Evolutionary conservation across 2,113 vertebrate genomes (phyloP), one percentile per base, ranked within the genome.

Genomic region (Prionailurus bengalensis): DNA sequence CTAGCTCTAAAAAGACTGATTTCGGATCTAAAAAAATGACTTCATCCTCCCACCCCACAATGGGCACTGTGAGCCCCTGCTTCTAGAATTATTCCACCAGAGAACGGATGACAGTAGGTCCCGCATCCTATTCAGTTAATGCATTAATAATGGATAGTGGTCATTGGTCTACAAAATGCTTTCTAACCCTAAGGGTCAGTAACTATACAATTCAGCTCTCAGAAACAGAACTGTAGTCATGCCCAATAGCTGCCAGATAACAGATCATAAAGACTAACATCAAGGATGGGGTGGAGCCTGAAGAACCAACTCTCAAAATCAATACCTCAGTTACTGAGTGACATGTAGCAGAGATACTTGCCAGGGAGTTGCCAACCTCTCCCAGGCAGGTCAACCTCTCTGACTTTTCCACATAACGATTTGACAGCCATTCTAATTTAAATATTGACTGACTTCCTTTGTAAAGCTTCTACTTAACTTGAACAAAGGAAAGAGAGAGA

Each of bases 171-270:
- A 2, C 11, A 66, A 83, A 95, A 66, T 80, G 55, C 33, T 58
- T 71, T 63, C n/a, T 96, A 90, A 90, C 23, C 45, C 10, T 58
- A 70, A 61, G 27, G 33, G 15, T 94, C 58, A 14, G 31, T 74
- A 74, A 71, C 74, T 73, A 39, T 89, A 86, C 86, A 91, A 63
- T 48, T 29, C 70, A 94, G 68, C 73, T 95, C 63, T 96, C 79
- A 91, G 23, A 51, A 74, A 91, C 21, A 95, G 79, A 90, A 61
- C 0, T 4, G 17, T 4, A n/a, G 27, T 74, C 55, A 89, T 4
- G 4, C 39, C 82, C 92, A 92, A 93, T 39, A 83, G 81, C 76
- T 29, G 11, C 12, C 48, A 92, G 39, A 89, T 65, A 42, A 65
- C 27, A 84, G 27, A 89, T 79, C 91, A 95, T 83, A 53, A 70